A percentile compares a stretch with the other conserved stretches of the same genome.
Evolutionary conservation across 2,113 vertebrate species (phyloP).

Genomic region (Malurus alboscapulatus): DNA sequence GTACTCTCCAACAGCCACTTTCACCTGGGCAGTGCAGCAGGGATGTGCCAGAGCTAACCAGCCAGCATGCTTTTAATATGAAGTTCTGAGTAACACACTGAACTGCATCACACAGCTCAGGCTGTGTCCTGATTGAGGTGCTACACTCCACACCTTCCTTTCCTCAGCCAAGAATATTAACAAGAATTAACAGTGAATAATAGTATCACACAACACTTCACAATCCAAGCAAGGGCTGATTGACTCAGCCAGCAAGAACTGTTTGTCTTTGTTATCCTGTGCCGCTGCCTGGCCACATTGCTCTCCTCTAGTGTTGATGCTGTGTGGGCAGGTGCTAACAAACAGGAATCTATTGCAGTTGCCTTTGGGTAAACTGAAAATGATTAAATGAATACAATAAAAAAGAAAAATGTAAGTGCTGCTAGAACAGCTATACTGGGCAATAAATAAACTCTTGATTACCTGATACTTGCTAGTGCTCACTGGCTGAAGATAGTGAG

Average conservation of each 20-base stretch:
- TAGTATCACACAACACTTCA: neutral
- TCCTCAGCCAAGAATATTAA: neutral
- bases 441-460: neutral
- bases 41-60: neutral
- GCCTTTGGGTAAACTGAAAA: constrained; percentile 12
- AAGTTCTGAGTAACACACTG: neutral
- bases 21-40: neutral
- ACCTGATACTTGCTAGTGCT: neutral
- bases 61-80: fast-evolving
- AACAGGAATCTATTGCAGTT: constrained; percentile 1
- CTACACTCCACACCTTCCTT: neutral
- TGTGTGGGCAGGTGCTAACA: constrained; percentile 29
- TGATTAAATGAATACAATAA: neutral
- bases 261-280: neutral
- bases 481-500: neutral
- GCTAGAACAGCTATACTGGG: neutral
- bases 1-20: neutral
- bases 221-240: neutral
- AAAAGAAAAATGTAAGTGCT: neutral
- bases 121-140: neutral
- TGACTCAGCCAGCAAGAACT: neutral
- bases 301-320: neutral
- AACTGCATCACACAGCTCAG: neutral
- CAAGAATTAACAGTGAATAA: neutral
- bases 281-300: neutral